Conservation (phyloP, 2,888 invertebrate genomes). For the Palloptera scutellata region DNA sequence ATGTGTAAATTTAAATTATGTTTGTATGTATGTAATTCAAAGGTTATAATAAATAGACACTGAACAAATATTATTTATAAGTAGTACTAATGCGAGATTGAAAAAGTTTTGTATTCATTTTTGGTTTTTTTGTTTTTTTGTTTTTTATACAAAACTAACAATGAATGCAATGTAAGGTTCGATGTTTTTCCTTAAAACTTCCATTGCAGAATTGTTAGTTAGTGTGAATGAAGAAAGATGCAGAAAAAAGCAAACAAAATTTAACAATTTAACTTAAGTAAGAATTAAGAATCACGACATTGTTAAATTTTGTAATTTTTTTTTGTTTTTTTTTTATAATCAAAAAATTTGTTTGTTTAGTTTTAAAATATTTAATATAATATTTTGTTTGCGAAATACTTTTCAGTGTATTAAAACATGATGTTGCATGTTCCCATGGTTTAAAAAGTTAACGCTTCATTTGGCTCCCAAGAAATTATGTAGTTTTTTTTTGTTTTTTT, state of each 20-base stretch:
- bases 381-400: no score
- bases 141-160: constrained; percentile 22
- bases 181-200: background rate
- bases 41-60: constrained; percentile 25
- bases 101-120: no score
- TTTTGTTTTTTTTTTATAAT: background rate
- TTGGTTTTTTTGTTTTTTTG: no score
- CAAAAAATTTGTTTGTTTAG: background rate
- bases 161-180: background rate
- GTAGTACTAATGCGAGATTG: background rate
- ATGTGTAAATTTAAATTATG: background rate
- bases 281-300: background rate
- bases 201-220: constrained; percentile 1
- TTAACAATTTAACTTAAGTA: background rate
- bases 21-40: constrained; percentile 9
- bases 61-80: constrained; percentile 3
- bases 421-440: no score
- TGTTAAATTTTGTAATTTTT: background rate
- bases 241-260: background rate
- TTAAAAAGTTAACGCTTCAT: no score
- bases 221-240: background rate
- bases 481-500: no score
- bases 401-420: no score
- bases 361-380: no score
- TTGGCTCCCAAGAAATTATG: no score